Evolutionary conservation across 2,888 invertebrate genomes (phyloP).

Genomic region (Acrobasis repandana): DNA sequence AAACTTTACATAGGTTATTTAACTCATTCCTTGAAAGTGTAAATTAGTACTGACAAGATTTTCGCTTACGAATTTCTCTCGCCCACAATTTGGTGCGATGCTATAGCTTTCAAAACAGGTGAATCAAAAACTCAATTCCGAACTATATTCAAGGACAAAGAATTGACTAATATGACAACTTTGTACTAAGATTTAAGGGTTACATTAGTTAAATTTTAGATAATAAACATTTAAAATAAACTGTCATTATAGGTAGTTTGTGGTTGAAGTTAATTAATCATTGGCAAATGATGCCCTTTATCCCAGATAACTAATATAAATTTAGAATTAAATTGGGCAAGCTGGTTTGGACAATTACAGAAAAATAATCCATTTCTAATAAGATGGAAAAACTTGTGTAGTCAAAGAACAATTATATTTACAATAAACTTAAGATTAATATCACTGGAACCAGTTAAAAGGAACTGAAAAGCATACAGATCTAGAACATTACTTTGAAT

Average conservation of each 20-base stretch:
- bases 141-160: neutral
- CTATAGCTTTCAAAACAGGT: no score
- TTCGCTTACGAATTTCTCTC: no score
- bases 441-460: conserved; percentile 74
- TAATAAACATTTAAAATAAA: neutral
- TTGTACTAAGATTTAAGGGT: conserved; percentile 1
- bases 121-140: no score
- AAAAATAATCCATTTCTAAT: neutral
- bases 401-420: conserved; percentile 14
- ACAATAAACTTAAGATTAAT: conserved; percentile 63
- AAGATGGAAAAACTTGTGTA: neutral
- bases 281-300: neutral
- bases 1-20: conserved; percentile 3
- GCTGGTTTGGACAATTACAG: neutral
- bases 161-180: conserved; percentile 3
- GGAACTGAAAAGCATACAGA: conserved; percentile 67
- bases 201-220: neutral
- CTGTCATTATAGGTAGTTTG: neutral
- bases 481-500: conserved; percentile 36
- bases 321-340: neutral
- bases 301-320: no score
- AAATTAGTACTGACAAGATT: neutral
- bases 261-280: neutral
- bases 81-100: no score
- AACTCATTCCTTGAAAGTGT: neutral